These are phyloP conservation scores for Idris sp. DNA, from an alignment of 1,140 invertebrate species.

Conservation along the genomic window DNA sequence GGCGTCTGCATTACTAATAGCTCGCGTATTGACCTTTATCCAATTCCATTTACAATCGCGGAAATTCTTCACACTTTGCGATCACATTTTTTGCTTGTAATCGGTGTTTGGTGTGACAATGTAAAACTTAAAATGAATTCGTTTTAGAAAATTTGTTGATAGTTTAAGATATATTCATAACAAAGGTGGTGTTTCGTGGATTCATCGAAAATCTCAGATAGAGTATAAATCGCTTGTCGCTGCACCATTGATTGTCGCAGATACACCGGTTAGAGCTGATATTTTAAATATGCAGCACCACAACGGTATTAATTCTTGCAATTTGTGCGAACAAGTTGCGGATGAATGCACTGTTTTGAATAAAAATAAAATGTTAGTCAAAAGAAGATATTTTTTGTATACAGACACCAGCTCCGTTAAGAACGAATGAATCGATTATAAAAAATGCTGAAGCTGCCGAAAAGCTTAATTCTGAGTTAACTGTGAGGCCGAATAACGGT, in stretches of 20 bases:
- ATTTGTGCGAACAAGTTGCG: conserved; percentile 40
- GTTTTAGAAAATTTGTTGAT: conserved; percentile 44
- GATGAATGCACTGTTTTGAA: not conserved
- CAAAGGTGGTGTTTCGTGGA: conserved; percentile 49
- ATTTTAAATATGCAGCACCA: conserved; percentile 59
- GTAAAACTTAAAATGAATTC: conserved; percentile 24
- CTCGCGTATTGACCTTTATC: conserved; percentile 22
- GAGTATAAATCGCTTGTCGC: conserved; percentile 34
- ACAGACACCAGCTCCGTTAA: not conserved
- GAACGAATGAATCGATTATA: not conserved
- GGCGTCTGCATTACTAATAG: conserved; percentile 28
- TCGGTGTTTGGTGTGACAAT: conserved; percentile 15
- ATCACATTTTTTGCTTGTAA: conserved; percentile 14
- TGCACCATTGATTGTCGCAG: conserved; percentile 53
- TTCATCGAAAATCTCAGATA: conserved; percentile 35
- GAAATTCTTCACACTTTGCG: conserved; percentile 23
- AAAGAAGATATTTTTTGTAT: not conserved
- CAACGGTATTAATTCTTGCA: conserved; percentile 48
- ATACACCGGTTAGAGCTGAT: conserved; percentile 61
- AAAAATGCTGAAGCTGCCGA: not conserved
- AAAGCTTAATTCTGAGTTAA: not conserved
- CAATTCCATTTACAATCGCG: conserved; percentile 28
- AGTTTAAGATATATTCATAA: conserved; percentile 39
- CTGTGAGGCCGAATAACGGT: conserved; percentile 1
- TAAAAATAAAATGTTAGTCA: not conserved